Evolutionary conservation across 2,797 vertebrate species (phyloP).

Genomic region (Eleutherodactylus coqui): DNA sequence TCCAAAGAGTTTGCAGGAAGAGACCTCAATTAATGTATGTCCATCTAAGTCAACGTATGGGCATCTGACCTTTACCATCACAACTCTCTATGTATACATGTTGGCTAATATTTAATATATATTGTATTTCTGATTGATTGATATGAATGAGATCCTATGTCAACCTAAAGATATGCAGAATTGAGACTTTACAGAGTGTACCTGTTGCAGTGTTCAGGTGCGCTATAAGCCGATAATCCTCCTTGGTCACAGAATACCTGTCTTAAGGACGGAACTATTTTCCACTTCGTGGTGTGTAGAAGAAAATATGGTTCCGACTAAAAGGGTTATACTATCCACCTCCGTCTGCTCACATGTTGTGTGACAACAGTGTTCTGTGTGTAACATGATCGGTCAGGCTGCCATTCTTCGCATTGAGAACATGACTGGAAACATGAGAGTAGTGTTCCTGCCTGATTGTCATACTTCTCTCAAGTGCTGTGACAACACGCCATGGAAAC

Average conservation of each 20-base stretch:
- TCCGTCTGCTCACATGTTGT: neutral
- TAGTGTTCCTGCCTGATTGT: constrained; percentile 40
- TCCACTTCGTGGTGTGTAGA: neutral
- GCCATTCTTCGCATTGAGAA: constrained; percentile 57
- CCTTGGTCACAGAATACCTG: neutral
- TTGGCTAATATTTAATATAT: neutral
- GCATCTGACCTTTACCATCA: neutral
- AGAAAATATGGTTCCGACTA: neutral
- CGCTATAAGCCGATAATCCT: neutral
- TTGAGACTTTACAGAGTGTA: neutral
- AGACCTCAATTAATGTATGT: neutral
- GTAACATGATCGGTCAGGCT: constrained; percentile 25
- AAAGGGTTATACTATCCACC: constrained; percentile 9
- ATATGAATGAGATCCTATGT: too few species aligned
- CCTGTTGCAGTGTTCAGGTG: neutral
- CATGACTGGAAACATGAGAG: constrained; percentile 49
- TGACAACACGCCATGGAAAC: constrained; percentile 60
- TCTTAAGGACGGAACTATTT: neutral
- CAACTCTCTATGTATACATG: neutral
- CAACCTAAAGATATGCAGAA: too few species aligned
- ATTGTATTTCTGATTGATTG: too few species aligned
- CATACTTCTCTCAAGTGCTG: constrained; percentile 51
- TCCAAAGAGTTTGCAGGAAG: neutral
- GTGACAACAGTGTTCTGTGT: constrained; percentile 1
- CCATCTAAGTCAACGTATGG: too few species aligned